phyloP scores from a whole-genome alignment of 2,113 vertebrate genomes.

The Sitta europaea region DNA sequence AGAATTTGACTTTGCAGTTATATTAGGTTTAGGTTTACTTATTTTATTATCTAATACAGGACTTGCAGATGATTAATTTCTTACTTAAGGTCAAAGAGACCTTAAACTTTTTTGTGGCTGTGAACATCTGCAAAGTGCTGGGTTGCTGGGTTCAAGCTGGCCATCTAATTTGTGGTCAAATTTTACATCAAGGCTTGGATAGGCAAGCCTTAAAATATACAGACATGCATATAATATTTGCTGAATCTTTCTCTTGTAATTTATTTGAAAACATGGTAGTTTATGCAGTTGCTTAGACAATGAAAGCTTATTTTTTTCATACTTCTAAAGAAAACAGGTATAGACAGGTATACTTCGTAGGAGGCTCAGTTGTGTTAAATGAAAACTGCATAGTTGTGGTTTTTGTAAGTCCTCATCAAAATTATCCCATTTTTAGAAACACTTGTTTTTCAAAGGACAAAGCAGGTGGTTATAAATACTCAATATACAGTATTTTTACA shows the following conservation, averaged over 20 bases:
- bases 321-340: neutral
- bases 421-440: neutral
- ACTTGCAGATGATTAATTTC: neutral
- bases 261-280: neutral
- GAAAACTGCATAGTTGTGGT: accelerated
- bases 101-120: neutral
- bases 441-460: neutral
- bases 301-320: neutral
- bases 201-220: neutral
- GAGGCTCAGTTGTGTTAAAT: neutral
- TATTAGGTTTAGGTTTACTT: neutral
- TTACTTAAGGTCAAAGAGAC: neutral
- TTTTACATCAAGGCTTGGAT: no score
- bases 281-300: neutral
- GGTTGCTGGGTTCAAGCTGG: neutral
- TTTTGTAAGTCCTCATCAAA: neutral
- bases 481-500: neutral
- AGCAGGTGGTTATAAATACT: neutral
- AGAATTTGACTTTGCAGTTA: neutral
- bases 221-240: neutral
- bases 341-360: neutral
- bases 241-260: neutral
- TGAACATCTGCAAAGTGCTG: neutral
- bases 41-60: neutral
- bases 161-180: neutral